phyloP scores from a whole-genome alignment of 35 echinoderm and acorn worm genomes.

The Apostichopus parvimensis region DNA sequence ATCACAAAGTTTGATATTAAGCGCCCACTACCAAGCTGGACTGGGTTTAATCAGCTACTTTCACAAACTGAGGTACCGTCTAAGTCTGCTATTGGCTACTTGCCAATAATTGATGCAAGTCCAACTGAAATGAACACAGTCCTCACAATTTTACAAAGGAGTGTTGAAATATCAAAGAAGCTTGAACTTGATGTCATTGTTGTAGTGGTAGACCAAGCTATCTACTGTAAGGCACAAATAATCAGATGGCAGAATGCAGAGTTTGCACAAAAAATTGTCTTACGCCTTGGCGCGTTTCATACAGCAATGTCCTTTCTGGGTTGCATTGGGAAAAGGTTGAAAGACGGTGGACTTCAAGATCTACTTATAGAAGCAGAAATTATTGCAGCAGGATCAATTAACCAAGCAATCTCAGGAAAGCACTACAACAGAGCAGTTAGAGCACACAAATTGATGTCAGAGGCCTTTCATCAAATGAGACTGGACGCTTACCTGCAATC shows the following conservation, averaged over 20 bases:
- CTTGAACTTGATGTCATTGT: constrained; percentile 37
- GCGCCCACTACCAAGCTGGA: constrained; percentile 58
- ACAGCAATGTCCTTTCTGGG: constrained; percentile 57
- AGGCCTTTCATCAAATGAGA: constrained; percentile 55
- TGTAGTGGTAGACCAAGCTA: constrained; percentile 73
- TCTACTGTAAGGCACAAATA: constrained; percentile 70
- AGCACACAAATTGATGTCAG: constrained; percentile 69
- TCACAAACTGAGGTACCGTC: neutral
- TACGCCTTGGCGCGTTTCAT: constrained; percentile 74
- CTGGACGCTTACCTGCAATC: constrained; percentile 55
- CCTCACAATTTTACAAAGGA: constrained; percentile 55
- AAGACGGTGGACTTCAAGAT: constrained; percentile 72
- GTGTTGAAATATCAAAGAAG: constrained; percentile 52
- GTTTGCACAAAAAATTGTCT: constrained; percentile 50
- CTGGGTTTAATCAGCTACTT: constrained; percentile 58
- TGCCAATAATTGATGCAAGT: constrained; percentile 68
- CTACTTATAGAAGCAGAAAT: constrained; percentile 61
- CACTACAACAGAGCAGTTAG: constrained; percentile 66
- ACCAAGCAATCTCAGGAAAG: constrained; percentile 58
- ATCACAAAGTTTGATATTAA: constrained; percentile 37
- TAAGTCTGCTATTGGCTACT: constrained; percentile 57
- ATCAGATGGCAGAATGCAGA: constrained; percentile 59
- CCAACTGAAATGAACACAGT: constrained; percentile 79
- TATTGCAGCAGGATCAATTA: constrained; percentile 68
- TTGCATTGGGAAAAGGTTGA: constrained; percentile 68